These are phyloP conservation scores for Chromoteleia sp. DNA, from an alignment of 2,888 invertebrate species.

Conservation along the genomic window DNA sequence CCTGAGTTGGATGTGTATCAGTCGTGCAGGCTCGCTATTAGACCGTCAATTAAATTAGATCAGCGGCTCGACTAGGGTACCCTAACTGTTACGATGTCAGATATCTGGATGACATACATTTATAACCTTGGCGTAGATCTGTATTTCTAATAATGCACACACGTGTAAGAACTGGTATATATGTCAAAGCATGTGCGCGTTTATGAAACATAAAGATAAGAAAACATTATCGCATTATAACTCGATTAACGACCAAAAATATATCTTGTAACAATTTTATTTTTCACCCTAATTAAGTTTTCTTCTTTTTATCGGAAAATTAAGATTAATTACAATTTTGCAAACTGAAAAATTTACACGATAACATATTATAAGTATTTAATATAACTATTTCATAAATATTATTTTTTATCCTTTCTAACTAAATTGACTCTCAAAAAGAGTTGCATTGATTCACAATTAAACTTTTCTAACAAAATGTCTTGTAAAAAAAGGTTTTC, in stretches of 20 bases:
- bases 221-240: constrained; percentile 5
- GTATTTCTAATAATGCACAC: neutral
- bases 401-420: no score
- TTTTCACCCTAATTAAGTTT: no score
- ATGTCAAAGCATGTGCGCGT: neutral
- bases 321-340: no score
- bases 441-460: no score
- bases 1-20: constrained; percentile 75
- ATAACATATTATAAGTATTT: no score
- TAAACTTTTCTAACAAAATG: no score
- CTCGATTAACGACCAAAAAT: neutral
- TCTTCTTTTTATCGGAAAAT: no score
- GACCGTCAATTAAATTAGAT: constrained; percentile 84
- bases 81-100: constrained; percentile 77
- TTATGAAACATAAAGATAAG: constrained; percentile 6
- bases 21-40: constrained; percentile 80
- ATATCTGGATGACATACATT: constrained; percentile 57
- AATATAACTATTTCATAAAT: no score
- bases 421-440: no score
- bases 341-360: no score
- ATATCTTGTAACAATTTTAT: no score
- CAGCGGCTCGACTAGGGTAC: constrained; percentile 77
- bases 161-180: neutral
- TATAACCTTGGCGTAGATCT: constrained; percentile 33
- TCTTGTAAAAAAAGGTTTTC: no score